phyloP scores from a whole-genome alignment of 2,888 invertebrate species.

The Mystacides longicornis region DNA sequence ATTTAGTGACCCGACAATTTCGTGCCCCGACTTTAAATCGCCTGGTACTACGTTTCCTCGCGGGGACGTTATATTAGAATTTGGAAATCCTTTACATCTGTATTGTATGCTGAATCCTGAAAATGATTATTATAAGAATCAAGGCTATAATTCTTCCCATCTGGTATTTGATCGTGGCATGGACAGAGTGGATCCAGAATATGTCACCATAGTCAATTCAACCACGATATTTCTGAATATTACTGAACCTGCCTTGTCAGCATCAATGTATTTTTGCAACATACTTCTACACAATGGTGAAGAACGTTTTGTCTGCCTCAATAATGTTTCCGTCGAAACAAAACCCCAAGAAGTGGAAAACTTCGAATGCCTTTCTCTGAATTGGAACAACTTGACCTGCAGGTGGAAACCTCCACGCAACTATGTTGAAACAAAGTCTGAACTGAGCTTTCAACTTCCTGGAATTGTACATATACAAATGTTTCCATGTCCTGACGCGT shows the following conservation, averaged over 20 bases:
- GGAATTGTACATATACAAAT: too few species aligned
- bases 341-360: slow-evolving; percentile 57
- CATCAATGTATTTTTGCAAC: slow-evolving; percentile 50
- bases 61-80: slow-evolving; percentile 50
- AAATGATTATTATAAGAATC: slow-evolving; percentile 39
- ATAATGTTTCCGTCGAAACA: slow-evolving; percentile 40
- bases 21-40: slow-evolving; percentile 24
- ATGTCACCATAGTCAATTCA: slow-evolving; percentile 50
- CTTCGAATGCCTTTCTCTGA: slow-evolving; percentile 65
- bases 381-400: slow-evolving; percentile 68
- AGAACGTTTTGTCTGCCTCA: slow-evolving; percentile 31
- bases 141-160: slow-evolving; percentile 43
- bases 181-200: slow-evolving; percentile 36
- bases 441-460: too few species aligned
- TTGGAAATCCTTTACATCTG: slow-evolving; percentile 53
- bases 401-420: slow-evolving; percentile 59
- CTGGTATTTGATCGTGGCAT: slow-evolving; percentile 41
- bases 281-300: slow-evolving; percentile 33
- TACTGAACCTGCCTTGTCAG: slow-evolving; percentile 46
- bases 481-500: slow-evolving; percentile 18
- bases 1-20: too few species aligned
- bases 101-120: slow-evolving; percentile 49
- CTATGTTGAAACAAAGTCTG: slow-evolving; percentile 51
- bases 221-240: slow-evolving; percentile 55
- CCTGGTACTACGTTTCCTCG: slow-evolving; percentile 41